Conservation (phyloP, 2,113 vertebrate species). For the Scopus umbretta region DNA sequence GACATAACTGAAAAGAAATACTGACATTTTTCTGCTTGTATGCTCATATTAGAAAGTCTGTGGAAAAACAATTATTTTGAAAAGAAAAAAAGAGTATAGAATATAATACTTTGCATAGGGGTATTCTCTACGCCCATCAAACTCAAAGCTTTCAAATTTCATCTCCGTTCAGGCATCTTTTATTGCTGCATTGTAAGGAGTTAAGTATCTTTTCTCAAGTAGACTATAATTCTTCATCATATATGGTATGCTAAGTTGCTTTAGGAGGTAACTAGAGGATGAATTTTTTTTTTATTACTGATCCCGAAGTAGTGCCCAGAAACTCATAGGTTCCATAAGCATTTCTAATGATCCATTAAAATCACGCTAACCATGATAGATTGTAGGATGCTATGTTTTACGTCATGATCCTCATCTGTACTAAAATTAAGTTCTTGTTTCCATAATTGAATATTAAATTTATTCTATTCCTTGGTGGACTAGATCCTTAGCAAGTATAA, state of each 20-base stretch:
- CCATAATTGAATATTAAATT: constrained; percentile 19
- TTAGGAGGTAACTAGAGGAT: constrained; percentile 34
- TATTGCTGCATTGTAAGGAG: constrained; percentile 35
- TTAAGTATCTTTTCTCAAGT: constrained; percentile 33
- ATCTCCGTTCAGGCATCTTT: constrained; percentile 10
- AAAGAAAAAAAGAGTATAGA: background rate
- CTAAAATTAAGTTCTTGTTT: constrained; percentile 25
- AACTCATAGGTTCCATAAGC: constrained; percentile 24
- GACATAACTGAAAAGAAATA: background rate
- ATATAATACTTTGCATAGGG: background rate
- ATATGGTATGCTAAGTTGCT: constrained; percentile 3
- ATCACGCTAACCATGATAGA: background rate
- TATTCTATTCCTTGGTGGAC: background rate
- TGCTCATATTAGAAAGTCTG: background rate
- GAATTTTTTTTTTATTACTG: constrained; percentile 40
- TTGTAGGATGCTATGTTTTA: background rate
- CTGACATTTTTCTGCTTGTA: background rate
- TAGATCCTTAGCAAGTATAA: background rate
- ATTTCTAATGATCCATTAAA: constrained; percentile 43
- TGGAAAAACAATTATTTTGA: background rate
- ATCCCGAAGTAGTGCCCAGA: constrained; percentile 6
- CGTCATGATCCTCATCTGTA: background rate
- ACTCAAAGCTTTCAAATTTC: constrained; percentile 20
- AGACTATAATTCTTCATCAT: constrained; percentile 42
- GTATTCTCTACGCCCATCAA: constrained; percentile 20